Evolutionary conservation across 2,797 vertebrate species (phyloP).

Genomic region (Paramormyrops hopkinsi): DNA sequence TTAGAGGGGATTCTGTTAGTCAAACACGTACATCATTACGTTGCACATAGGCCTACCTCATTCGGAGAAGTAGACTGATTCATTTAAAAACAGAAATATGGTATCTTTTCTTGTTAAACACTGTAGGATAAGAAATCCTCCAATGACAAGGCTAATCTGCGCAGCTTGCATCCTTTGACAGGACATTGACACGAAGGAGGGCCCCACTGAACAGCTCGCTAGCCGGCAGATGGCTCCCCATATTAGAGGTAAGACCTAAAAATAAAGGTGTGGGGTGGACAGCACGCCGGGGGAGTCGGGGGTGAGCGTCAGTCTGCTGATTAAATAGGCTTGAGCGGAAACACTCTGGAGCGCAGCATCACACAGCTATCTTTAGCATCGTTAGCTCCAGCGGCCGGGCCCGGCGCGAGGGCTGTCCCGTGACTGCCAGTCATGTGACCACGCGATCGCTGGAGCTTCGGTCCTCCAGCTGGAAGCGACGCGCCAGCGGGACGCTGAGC

Average conservation of each 20-base stretch:
- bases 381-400: not conserved
- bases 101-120: not conserved
- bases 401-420: not conserved
- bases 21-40: not conserved
- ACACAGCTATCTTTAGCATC: conserved; percentile 6
- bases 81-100: not conserved
- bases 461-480: not conserved
- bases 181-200: not conserved
- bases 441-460: not conserved
- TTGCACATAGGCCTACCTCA: not conserved
- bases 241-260: conserved; percentile 18
- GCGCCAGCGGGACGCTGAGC: not conserved
- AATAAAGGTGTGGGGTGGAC: conserved; percentile 11
- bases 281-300: not conserved
- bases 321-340: conserved; percentile 21
- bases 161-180: not conserved
- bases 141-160: not conserved
- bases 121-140: not conserved
- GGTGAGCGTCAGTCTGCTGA: not conserved
- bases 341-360: not conserved
- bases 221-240: not conserved
- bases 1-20: not conserved
- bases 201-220: not conserved
- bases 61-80: not conserved
- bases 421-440: not conserved